Conservation (phyloP, 1,140 invertebrate genomes). For the Meteorus sp. region DNA sequence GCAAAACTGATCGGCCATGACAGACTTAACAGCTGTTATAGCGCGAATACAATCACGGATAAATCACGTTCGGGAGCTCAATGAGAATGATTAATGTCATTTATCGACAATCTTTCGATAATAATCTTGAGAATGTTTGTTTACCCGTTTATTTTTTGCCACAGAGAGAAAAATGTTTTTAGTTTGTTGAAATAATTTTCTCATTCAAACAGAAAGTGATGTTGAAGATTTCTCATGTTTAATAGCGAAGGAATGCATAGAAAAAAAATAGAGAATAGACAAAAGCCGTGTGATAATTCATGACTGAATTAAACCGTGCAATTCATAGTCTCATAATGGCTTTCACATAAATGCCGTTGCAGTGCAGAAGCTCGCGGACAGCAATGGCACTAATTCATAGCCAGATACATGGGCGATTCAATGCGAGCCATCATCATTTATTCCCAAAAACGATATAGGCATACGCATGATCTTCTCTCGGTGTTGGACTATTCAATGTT, state of each 20-base stretch:
- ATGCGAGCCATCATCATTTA: constrained; percentile 17
- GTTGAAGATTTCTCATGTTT: neutral
- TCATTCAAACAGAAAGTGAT: too few relatives aligned
- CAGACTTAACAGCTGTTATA: too few relatives aligned
- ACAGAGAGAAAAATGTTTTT: too few relatives aligned
- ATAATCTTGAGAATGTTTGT: too few relatives aligned
- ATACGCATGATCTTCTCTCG: constrained; percentile 8
- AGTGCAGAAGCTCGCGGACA: constrained; percentile 1
- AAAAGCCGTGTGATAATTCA: constrained; percentile 8
- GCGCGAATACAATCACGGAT: too few relatives aligned
- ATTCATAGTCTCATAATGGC: constrained; percentile 17
- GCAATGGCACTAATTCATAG: constrained; percentile 9
- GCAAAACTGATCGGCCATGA: too few relatives aligned
- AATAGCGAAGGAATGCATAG: neutral
- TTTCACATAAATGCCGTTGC: neutral
- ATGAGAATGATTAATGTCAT: too few relatives aligned
- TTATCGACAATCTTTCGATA: too few relatives aligned
- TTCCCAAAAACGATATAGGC: constrained; percentile 6
- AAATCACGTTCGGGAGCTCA: too few relatives aligned
- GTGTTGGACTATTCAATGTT: neutral
- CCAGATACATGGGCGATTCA: constrained; percentile 16
- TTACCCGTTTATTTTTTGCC: neutral
- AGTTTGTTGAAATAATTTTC: too few relatives aligned
- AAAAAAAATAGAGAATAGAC: neutral
- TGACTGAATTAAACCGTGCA: constrained; percentile 12